Base-by-base conservation (phyloP, 2,888 invertebrate genomes). In the Hypolimnas misippus region DNA sequence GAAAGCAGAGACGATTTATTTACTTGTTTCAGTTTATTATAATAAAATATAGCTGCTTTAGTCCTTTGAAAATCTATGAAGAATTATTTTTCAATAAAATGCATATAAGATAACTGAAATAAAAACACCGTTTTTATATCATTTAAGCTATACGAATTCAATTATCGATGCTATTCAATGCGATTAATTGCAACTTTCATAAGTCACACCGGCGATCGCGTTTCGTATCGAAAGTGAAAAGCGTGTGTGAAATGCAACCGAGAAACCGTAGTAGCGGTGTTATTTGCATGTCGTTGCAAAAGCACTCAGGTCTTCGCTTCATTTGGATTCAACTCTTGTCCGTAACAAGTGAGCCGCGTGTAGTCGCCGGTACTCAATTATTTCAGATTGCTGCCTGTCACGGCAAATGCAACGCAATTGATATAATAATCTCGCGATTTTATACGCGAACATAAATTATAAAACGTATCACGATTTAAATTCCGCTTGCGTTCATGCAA, bases 321-420 rank as follows among this genome's bases (percentile, higher is more conserved):
- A 73, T 76, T 73, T 69, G 69, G 68, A 77, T 75, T 73, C 75
- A 63, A 57, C 59, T 68, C 70, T 66, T 65, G 70, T 70, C 60
- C 62, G 57, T 50, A 56, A 68, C 67, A 54, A 69, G 67, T 62
- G 60, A 63, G 58, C 69, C 62, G 57, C 70, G 68, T 69, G 71
- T 66, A 58, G 67, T 59, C 70, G 62, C 67, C 60, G 69, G 69
- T 70, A 70, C 73, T 77, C 83, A 84, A 86, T 86, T 80, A 83
- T 80, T 77, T 76, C 66, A 76, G 76, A 81, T 79, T 72, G 73
- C 73, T 63, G 68, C 67, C 73, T 72, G 75, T 79, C 77, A 76
- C 71, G 65, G 70, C 60, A 65, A 57, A 67, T 73, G 68, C 75
- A 57, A 64, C 54, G 72, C 75, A 71, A 78, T 82, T 79, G 77